Conservation (phyloP, 2,888 invertebrate genomes). For the Aphodius sticticus region DNA sequence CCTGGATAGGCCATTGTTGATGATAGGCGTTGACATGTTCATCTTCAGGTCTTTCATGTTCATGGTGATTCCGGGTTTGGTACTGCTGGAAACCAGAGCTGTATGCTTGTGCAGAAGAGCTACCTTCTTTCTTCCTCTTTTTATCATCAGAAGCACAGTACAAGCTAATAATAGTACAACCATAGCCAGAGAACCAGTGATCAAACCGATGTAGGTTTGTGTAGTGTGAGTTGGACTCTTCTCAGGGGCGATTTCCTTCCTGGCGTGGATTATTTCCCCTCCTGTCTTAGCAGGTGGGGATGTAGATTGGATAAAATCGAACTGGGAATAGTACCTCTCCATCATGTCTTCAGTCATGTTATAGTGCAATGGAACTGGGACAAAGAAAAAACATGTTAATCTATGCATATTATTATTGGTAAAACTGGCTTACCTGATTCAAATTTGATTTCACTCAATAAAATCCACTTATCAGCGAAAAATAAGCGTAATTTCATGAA, state of each 20-base stretch:
- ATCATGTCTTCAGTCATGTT: slow-evolving; percentile 69
- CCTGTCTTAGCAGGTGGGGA: slow-evolving; percentile 56
- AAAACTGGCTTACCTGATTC: slow-evolving; percentile 70
- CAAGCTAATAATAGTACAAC: slow-evolving; percentile 71
- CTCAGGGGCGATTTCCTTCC: slow-evolving; percentile 66
- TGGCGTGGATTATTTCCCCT: slow-evolving; percentile 62
- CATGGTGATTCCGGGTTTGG: slow-evolving; percentile 65
- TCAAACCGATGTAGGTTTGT: slow-evolving; percentile 68
- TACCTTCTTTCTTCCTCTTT: slow-evolving; percentile 69
- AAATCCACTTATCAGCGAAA: slow-evolving; percentile 85
- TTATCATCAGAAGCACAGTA: slow-evolving; percentile 70
- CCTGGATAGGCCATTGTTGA: slow-evolving; percentile 64
- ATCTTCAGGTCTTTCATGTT: slow-evolving; percentile 68
- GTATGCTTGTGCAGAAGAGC: slow-evolving; percentile 71
- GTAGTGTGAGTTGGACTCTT: slow-evolving; percentile 68
- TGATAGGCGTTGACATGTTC: slow-evolving; percentile 66
- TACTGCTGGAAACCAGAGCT: slow-evolving; percentile 65
- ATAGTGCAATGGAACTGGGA: slow-evolving; percentile 64
- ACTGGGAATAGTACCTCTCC: slow-evolving; percentile 70
- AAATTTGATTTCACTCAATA: slow-evolving; percentile 89
- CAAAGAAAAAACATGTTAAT: slow-evolving; percentile 19
- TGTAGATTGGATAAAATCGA: slow-evolving; percentile 55
- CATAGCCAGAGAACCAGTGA: slow-evolving; percentile 73
- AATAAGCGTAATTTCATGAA: slow-evolving; percentile 78
- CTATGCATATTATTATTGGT: too few relatives aligned